These are phyloP conservation scores for Propithecus coquereli DNA, from an alignment of 2,113 vertebrate genomes.

Conservation along the genomic window DNA sequence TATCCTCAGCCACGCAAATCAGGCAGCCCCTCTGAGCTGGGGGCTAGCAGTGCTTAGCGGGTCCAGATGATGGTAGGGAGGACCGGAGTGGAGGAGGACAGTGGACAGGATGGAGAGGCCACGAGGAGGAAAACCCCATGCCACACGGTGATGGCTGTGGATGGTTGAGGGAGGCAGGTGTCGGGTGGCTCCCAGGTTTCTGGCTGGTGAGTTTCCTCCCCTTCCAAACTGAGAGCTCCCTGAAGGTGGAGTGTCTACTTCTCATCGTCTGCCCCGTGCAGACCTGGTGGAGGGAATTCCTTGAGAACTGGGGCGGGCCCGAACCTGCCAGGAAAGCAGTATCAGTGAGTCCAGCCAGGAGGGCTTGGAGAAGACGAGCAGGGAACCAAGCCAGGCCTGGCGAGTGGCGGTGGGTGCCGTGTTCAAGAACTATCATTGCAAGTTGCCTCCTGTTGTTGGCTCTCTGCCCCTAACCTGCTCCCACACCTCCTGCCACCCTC, in stretches of 20 bases:
- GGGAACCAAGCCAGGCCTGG: neutral
- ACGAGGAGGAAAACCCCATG: neutral
- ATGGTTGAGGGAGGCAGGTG: neutral
- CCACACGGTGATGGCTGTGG: accelerated
- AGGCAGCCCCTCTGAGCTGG: neutral
- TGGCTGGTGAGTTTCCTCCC: neutral
- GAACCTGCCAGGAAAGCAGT: conserved; percentile 25
- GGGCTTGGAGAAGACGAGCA: neutral
- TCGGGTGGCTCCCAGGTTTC: neutral
- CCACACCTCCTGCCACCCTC: neutral
- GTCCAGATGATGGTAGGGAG: neutral
- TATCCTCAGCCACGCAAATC: neutral
- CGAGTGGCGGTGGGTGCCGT: neutral
- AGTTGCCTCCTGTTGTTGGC: neutral
- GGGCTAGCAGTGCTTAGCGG: neutral
- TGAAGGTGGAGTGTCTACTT: neutral
- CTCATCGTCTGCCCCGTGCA: neutral
- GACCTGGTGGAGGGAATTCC: neutral
- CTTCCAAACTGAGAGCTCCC: neutral
- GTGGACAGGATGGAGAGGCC: neutral
- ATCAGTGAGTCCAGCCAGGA: conserved; percentile 47
- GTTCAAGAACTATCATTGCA: conserved; percentile 6
- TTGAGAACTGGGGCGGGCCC: neutral
- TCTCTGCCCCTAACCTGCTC: neutral
- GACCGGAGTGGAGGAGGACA: neutral